These are phyloP conservation scores for Notiomystis cincta DNA, from an alignment of 2,113 vertebrate species.

Conservation along the genomic window DNA sequence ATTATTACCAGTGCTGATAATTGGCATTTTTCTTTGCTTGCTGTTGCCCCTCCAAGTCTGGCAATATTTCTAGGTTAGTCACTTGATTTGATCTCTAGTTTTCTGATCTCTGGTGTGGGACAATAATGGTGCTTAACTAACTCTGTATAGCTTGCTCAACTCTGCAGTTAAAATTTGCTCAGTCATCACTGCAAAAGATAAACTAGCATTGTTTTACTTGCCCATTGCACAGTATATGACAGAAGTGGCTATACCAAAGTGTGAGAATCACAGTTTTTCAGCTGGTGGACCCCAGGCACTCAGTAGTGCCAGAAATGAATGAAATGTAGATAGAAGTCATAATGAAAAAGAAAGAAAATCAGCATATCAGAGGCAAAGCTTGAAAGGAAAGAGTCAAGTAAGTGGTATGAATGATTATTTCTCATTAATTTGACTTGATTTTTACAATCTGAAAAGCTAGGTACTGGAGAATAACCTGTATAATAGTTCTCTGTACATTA, in stretches of 20 bases:
- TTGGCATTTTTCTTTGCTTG: neutral
- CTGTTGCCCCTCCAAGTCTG: neutral
- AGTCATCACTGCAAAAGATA: neutral
- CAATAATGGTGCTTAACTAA: neutral
- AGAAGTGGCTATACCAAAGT: neutral
- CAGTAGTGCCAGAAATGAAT: neutral
- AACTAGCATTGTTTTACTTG: neutral
- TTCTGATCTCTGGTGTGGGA: neutral
- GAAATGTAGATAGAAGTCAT: neutral
- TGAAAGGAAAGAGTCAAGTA: neutral
- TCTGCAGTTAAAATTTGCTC: neutral
- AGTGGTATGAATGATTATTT: neutral
- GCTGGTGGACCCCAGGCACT: neutral
- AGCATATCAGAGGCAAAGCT: neutral
- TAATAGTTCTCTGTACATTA: neutral
- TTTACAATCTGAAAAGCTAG: neutral
- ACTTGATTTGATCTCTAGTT: neutral
- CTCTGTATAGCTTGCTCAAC: neutral
- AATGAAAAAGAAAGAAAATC: neutral
- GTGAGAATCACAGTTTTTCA: neutral
- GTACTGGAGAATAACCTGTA: neutral
- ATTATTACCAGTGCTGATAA: neutral
- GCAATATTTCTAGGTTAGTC: neutral
- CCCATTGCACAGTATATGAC: neutral
- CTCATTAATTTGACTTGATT: neutral